Evolutionary conservation across 2,888 invertebrate species (phyloP), one percentile per base, ranked within the genome.

Genomic region (Dione vanillae): DNA sequence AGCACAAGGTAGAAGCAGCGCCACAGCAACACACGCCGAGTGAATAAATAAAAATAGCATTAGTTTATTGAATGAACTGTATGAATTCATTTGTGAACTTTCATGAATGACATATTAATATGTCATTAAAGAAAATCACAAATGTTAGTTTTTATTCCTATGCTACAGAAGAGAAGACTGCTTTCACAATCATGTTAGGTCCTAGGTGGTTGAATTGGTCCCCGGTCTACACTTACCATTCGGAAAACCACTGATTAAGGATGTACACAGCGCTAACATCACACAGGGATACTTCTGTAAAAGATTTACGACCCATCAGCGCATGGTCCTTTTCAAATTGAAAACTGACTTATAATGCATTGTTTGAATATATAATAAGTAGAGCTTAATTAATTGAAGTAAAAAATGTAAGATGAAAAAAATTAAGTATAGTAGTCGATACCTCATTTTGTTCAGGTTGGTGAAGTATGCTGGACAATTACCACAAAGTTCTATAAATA

Each of bases 281-380:
- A 94, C 94, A 94, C 94, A 94, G 94, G 94, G 94, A 94, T 94
- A 94, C 93, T 96, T 96, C 96, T 96, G 96, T 95, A 96, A 95
- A 96, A 96, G 95, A 96, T 95, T 91, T 93, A 95, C 93, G 95
- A 95, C 96, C 95, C 95, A 94, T 95, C 94, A 95, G 95, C 94
- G 92, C 83, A 88, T 86, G 87, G 89, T 85, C 87, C 86, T 84
- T 86, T 86, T 84, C 86, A 83, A 85, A 82, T 85, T 84, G 86
- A 82, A 85, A 82, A 85, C 77, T 82, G 77, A 82, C 81, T 86
- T 82, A 78, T 75, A 77, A 75, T 73, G 74, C 64, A 80, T 74
- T 79, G 77, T 78, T 79, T 77, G 75, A 76, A 45, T 61, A 61
- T 11, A 61, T 75, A 75, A 41, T 59, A 80, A 69, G 74, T 73